Percentiles rank a stretch among this genome's conserved stretches.
phyloP scores from a whole-genome alignment of 2,888 invertebrate genomes.

The Scrobipalpa atriplicella region DNA sequence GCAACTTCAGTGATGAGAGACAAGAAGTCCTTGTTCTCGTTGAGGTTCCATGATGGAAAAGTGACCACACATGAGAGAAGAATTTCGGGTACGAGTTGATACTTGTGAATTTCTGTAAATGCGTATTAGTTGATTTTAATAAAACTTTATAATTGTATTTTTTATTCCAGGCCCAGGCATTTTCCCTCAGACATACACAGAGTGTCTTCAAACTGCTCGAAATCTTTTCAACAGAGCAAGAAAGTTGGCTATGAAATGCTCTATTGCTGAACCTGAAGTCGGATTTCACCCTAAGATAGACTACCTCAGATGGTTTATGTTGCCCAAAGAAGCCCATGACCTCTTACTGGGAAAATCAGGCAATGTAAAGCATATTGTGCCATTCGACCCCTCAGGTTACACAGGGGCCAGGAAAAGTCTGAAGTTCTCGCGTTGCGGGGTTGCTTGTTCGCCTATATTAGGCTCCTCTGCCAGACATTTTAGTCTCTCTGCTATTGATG shows the following conservation, averaged over 20 bases:
- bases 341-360: slow-evolving; percentile 88
- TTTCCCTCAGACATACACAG: slow-evolving; percentile 88
- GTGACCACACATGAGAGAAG: slow-evolving; percentile 88
- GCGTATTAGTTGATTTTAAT: not conserved
- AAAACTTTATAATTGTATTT: slow-evolving; percentile 18
- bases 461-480: slow-evolving; percentile 85
- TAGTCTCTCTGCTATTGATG: slow-evolving; percentile 86
- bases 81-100: slow-evolving; percentile 77
- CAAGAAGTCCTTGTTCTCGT: slow-evolving; percentile 90
- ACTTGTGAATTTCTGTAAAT: not conserved
- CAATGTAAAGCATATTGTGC: slow-evolving; percentile 89
- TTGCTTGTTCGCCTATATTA: slow-evolving; percentile 74
- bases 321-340: slow-evolving; percentile 93
- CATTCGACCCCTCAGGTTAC: slow-evolving; percentile 87
- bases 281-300: slow-evolving; percentile 87
- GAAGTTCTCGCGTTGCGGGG: slow-evolving; percentile 61
- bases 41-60: slow-evolving; percentile 89
- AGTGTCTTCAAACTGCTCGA: slow-evolving; percentile 90
- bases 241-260: slow-evolving; percentile 89
- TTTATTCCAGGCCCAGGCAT: slow-evolving; percentile 83
- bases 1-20: slow-evolving; percentile 90
- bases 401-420: slow-evolving; percentile 78
- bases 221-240: slow-evolving; percentile 90
- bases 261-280: slow-evolving; percentile 88
- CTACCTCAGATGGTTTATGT: slow-evolving; percentile 92